These are phyloP conservation scores for Anthopleura sola DNA, from an alignment of 64 coral and sea anemone species.

Conservation along the genomic window DNA sequence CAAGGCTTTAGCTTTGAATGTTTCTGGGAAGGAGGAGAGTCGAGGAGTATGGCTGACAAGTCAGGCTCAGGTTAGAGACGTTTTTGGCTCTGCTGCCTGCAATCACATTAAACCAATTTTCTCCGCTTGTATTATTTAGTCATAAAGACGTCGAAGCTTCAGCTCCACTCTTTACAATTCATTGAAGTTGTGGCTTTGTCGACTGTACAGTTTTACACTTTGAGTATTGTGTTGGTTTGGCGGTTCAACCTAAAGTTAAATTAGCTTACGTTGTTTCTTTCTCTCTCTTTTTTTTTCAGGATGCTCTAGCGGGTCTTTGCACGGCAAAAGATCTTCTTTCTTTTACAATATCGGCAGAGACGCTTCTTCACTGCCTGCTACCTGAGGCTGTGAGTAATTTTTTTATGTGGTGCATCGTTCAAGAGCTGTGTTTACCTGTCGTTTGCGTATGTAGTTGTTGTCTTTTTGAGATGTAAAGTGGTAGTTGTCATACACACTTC, in stretches of 20 bases:
- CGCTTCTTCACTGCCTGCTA: not conserved
- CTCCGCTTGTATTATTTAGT: not conserved
- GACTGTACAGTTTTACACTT: constrained; percentile 6
- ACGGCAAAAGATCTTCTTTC: not conserved
- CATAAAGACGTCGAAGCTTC: not conserved
- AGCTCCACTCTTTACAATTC: not conserved
- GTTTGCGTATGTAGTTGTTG: constrained; percentile 1
- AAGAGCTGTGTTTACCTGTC: constrained; percentile 17
- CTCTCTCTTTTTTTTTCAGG: constrained; percentile 3
- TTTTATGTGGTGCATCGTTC: not conserved
- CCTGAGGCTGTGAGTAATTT: constrained; percentile 21
- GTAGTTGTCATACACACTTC: constrained; percentile 14
- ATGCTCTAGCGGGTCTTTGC: constrained; percentile 13
- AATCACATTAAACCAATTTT: not conserved
- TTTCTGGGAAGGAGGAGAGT: not conserved
- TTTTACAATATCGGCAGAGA: constrained; percentile 14
- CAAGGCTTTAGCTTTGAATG: constrained; percentile 20
- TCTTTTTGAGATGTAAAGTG: constrained; percentile 11
- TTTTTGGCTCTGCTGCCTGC: not conserved
- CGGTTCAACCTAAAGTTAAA: not conserved
- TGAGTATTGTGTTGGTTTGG: constrained; percentile 10
- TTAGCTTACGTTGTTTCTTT: not conserved
- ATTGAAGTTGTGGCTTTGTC: constrained; percentile 1
- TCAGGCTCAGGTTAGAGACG: constrained; percentile 8
- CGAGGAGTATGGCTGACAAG: constrained; percentile 6